Evolutionary conservation across 2,888 invertebrate genomes (phyloP), one percentile per base, ranked within the genome.

Genomic region (Schizaphis graminum): DNA sequence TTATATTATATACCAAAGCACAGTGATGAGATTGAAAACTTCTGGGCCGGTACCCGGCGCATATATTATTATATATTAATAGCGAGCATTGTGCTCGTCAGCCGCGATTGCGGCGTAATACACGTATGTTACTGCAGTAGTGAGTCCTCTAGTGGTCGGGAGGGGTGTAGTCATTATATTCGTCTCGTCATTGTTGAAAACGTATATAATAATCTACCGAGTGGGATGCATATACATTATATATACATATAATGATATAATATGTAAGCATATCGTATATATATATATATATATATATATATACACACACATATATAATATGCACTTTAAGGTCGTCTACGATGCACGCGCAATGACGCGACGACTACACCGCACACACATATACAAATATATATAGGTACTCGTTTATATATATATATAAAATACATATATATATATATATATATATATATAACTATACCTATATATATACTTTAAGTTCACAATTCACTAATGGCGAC

Each of bases 21-120:
- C 53, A 53, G 93, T 84, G 92, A 92, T 77, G 89, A 94, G 94
- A 67, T 94, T 91, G 84, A 93, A 94, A 94, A 94, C 90, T 94
- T 84, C 93, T 85, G 92, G 92, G 57, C 91, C 86, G 91, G n/a
- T 49, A n/a, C 35, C 44, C 24, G 67, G 41, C 28, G 11, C 13
- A 35, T 49, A 49, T 41, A 26, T 41, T 16, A 28, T 13, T 67
- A 47, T n/a, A 47, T 28, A 77, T n/a, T 67, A 49, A 53, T 56
- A 56, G 91, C 57, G 91, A 44, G 44, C 91, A 91, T 91, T 91
- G 84, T 91, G 85, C 77, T 89, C 56, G 61, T 89, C 57, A 44
- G 87, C 28, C 57, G 57, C 89, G 57, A 35, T 28, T 41, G 89
- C 57, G 44, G 57, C 44, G 44, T 85, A 77, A 85, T 85, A 85